phyloP scores from a whole-genome alignment of 2,797 vertebrate genomes.

The Falco cherrug region DNA sequence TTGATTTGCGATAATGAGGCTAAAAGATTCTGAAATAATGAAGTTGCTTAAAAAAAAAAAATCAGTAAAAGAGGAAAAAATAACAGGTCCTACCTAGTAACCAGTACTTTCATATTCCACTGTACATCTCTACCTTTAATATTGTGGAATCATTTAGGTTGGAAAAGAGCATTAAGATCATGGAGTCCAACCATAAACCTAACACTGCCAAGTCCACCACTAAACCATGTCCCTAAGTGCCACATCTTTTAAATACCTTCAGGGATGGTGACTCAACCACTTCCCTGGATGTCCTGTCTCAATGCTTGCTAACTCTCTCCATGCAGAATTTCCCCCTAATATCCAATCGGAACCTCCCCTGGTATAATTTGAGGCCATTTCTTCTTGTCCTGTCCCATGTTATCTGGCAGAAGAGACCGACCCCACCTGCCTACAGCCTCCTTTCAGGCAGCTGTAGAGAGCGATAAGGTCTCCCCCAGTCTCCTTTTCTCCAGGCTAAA shows the following conservation, averaged over 20 bases:
- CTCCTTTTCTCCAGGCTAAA: too few relatives aligned
- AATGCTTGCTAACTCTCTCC: not conserved
- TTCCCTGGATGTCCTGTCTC: not conserved
- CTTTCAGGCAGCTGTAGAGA: too few relatives aligned
- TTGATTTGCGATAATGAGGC: not conserved
- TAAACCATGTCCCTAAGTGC: too few relatives aligned
- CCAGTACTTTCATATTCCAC: not conserved
- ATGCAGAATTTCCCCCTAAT: not conserved
- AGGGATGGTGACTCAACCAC: fast-evolving
- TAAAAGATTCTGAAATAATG: not conserved
- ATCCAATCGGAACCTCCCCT: too few relatives aligned
- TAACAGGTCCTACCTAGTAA: not conserved
- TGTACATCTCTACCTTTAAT: not conserved
- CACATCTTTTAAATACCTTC: not conserved
- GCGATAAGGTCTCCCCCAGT: too few relatives aligned
- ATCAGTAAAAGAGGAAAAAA: not conserved
- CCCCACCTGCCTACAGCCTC: too few relatives aligned
- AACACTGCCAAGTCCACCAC: too few relatives aligned
- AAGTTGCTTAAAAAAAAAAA: not conserved
- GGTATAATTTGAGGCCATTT: too few relatives aligned
- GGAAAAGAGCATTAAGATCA: not conserved
- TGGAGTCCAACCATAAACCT: too few relatives aligned
- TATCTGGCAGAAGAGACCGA: too few relatives aligned
- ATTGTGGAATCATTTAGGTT: not conserved
- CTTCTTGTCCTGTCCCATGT: too few relatives aligned